Conservation (phyloP, 2,797 vertebrate species). For the Gallirallus australis region DNA sequence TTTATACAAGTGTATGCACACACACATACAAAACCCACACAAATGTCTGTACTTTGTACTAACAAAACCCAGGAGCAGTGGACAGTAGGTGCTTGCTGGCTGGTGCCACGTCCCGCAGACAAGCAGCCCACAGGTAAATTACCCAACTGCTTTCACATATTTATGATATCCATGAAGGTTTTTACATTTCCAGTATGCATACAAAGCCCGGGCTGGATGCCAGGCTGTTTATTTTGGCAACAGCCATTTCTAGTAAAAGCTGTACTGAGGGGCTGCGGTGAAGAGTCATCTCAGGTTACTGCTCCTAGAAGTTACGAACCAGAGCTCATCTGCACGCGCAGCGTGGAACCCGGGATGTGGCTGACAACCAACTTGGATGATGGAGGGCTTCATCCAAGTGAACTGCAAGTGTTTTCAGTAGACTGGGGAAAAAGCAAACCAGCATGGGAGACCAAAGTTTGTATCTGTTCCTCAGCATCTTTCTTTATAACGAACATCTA, state of each 20-base stretch:
- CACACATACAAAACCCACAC: fast-evolving
- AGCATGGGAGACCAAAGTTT: neutral
- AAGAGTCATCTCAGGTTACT: neutral
- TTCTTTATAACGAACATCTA: neutral
- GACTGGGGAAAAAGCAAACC: neutral
- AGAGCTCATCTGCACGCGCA: neutral
- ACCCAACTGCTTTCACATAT: neutral
- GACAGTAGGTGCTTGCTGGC: neutral
- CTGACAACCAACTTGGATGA: neutral
- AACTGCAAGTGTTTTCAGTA: neutral
- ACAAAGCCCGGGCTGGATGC: neutral
- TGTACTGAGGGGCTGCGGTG: neutral
- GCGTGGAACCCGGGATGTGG: neutral
- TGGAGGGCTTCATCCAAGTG: neutral
- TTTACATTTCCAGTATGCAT: neutral
- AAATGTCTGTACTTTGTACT: neutral
- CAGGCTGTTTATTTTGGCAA: neutral
- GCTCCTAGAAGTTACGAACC: neutral
- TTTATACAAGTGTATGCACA: neutral
- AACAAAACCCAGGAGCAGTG: neutral
- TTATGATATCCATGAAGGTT: neutral
- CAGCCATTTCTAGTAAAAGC: neutral
- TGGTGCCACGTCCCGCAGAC: neutral
- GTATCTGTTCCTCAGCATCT: neutral
- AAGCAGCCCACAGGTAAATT: neutral